A percentile compares a stretch with the other conserved stretches of the same genome.
These are phyloP conservation scores for Tamandua tetradactyla DNA, from an alignment of 2,797 vertebrate genomes.

Conservation along the genomic window DNA sequence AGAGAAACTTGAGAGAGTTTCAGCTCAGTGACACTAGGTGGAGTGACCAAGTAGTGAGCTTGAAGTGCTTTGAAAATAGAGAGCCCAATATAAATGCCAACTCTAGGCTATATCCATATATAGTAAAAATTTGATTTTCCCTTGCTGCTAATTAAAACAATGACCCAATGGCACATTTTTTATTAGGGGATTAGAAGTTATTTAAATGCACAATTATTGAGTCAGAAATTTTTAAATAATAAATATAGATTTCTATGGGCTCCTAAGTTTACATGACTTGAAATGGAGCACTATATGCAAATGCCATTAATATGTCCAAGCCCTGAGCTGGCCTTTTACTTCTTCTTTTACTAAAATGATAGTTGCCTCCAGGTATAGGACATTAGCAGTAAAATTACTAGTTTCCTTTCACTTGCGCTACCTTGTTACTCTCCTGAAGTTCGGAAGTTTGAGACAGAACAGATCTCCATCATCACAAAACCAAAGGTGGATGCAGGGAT, in stretches of 20 bases:
- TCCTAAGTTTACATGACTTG: constrained; percentile 53
- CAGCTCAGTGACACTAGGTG: not conserved
- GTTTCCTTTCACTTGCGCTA: not conserved
- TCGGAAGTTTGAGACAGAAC: not conserved
- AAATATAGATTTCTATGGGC: constrained; percentile 71
- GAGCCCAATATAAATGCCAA: not conserved
- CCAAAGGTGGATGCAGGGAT: not conserved
- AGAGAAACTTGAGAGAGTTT: not conserved
- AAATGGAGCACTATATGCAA: constrained; percentile 41
- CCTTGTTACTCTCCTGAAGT: not conserved
- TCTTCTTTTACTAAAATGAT: constrained; percentile 46
- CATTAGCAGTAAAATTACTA: constrained; percentile 52
- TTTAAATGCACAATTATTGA: constrained; percentile 72
- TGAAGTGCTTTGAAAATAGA: not conserved
- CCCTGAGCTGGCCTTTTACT: not conserved
- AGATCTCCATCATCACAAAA: not conserved
- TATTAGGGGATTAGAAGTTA: constrained; percentile 69
- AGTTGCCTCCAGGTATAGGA: constrained; percentile 18
- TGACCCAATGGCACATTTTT: constrained; percentile 65
- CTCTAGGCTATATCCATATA: constrained; percentile 65
- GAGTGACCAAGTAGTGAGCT: not conserved
- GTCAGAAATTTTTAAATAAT: constrained; percentile 71
- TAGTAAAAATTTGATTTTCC: constrained; percentile 72
- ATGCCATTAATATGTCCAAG: constrained; percentile 60
- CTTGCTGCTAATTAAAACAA: constrained; percentile 73